These are phyloP conservation scores for Cricetomys ansorgei DNA, from an alignment of 2,113 vertebrate genomes.

Conservation along the genomic window DNA sequence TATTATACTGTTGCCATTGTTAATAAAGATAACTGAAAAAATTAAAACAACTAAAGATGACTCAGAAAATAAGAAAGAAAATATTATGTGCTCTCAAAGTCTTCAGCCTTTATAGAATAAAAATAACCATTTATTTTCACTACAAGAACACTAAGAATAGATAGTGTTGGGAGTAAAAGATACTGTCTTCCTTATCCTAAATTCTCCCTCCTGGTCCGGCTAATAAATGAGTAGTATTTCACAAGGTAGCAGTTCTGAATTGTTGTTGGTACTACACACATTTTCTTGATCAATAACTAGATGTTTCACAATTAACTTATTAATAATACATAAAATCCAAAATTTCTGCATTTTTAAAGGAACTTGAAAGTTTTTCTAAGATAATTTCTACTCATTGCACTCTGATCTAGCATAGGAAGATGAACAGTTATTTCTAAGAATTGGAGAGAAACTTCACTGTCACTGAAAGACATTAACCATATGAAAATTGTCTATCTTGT, in stretches of 20 bases:
- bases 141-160: neutral
- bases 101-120: conserved; percentile 47
- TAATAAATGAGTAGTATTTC: neutral
- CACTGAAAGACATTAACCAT: neutral
- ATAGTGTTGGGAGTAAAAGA: neutral
- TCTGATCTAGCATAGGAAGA: neutral
- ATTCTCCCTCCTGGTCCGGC: neutral
- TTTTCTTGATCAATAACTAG: neutral
- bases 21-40: conserved; percentile 3
- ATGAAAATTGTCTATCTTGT: neutral
- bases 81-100: neutral
- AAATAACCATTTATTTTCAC: neutral
- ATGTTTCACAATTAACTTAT: neutral
- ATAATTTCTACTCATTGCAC: neutral
- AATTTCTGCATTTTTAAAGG: neutral
- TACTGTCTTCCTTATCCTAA: neutral
- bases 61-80: conserved; percentile 32
- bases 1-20: neutral
- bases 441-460: neutral
- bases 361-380: conserved; percentile 3
- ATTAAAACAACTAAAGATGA: neutral
- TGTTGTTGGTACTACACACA: neutral
- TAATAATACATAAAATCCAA: neutral
- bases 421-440: neutral
- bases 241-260: neutral